These are phyloP conservation scores for Neoniphon sammara DNA, from an alignment of 2,797 vertebrate species.

Conservation along the genomic window DNA sequence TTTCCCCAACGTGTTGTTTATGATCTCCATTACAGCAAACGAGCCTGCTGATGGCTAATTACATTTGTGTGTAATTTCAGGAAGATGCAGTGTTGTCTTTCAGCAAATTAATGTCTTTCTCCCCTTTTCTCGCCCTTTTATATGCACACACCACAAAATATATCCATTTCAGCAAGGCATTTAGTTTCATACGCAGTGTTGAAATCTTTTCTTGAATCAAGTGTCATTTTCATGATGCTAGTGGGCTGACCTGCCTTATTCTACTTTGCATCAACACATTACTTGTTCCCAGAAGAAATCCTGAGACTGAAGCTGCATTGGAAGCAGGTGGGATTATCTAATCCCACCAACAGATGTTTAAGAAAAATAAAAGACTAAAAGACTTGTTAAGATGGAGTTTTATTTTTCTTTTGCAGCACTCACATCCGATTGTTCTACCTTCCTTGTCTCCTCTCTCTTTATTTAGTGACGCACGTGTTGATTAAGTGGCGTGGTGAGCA, in stretches of 20 bases:
- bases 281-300: too few relatives aligned
- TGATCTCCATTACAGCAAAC: constrained; percentile 42
- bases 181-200: too few relatives aligned
- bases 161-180: too few relatives aligned
- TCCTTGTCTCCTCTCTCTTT: constrained; percentile 29
- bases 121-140: background rate
- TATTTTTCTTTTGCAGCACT: background rate
- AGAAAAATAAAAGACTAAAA: too few relatives aligned
- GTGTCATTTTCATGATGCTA: too few relatives aligned
- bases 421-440: constrained; percentile 18
- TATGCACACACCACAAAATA: background rate
- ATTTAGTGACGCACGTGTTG: constrained; percentile 53
- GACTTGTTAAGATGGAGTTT: too few relatives aligned
- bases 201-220: too few relatives aligned
- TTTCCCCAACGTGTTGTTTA: constrained; percentile 48
- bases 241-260: too few relatives aligned
- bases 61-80: constrained; percentile 60
- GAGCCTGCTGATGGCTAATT: constrained; percentile 59
- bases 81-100: constrained; percentile 34
- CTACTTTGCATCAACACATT: too few relatives aligned
- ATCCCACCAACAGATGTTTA: too few relatives aligned
- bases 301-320: too few relatives aligned
- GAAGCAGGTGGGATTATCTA: too few relatives aligned
- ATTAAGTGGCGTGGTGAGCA: constrained; percentile 67
- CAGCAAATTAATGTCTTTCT: constrained; percentile 6